Percentiles rank a stretch among this genome's conserved stretches.
These are phyloP conservation scores for Nematolebias whitei DNA, from an alignment of 2,113 vertebrate genomes.

Conservation along the genomic window DNA sequence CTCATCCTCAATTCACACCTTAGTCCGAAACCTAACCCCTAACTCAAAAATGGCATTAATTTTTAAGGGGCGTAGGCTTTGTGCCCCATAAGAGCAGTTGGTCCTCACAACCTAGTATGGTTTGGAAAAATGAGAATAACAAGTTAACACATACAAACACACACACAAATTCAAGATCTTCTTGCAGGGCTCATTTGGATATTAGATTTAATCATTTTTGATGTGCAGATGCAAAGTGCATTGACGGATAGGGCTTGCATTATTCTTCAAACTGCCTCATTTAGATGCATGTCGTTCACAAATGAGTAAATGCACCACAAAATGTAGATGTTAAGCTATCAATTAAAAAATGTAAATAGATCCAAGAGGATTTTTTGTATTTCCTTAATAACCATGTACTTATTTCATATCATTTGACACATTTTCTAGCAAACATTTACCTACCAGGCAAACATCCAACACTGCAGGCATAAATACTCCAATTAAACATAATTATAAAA, in stretches of 20 bases:
- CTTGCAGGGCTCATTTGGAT: slow-evolving; percentile 45
- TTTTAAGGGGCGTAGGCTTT: too few relatives aligned
- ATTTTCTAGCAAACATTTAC: slow-evolving; percentile 50
- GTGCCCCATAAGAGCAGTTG: too few relatives aligned
- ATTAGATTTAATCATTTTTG: slow-evolving; percentile 58
- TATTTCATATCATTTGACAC: slow-evolving; percentile 39
- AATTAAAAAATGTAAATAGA: slow-evolving; percentile 17
- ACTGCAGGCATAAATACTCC: not conserved
- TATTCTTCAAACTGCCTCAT: slow-evolving; percentile 10
- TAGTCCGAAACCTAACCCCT: too few relatives aligned
- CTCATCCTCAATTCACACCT: too few relatives aligned
- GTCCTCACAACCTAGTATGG: too few relatives aligned
- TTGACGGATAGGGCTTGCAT: slow-evolving; percentile 39
- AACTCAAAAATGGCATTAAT: too few relatives aligned
- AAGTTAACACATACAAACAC: too few relatives aligned
- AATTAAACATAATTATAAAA: too few relatives aligned
- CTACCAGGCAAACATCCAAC: slow-evolving; percentile 50
- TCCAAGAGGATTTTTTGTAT: not conserved
- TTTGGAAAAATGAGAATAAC: too few relatives aligned
- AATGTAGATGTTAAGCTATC: slow-evolving; percentile 10
- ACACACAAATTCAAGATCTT: slow-evolving; percentile 36
- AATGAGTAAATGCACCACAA: slow-evolving; percentile 24
- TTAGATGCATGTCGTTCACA: slow-evolving; percentile 10
- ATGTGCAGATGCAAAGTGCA: slow-evolving; percentile 52
- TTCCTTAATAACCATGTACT: slow-evolving; percentile 12